These are phyloP conservation scores for Prolemur simus DNA, from an alignment of 2,113 vertebrate genomes.

Conservation along the genomic window DNA sequence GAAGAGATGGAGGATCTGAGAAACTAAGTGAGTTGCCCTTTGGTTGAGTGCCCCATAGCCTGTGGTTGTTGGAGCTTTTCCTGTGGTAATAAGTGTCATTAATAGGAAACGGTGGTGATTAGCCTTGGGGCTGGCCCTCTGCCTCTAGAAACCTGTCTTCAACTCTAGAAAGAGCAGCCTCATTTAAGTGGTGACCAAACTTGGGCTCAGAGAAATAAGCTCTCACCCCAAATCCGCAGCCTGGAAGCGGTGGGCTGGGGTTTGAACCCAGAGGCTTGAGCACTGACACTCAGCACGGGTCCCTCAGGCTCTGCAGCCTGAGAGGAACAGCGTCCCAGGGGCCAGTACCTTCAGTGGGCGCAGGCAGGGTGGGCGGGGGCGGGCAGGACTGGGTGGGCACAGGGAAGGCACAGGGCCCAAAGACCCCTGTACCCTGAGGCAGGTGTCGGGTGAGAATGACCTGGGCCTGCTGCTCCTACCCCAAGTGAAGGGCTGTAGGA, in stretches of 20 bases:
- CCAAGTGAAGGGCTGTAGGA: rapidly evolving
- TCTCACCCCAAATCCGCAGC: not conserved
- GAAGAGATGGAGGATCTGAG: not conserved
- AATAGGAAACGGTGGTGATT: rapidly evolving
- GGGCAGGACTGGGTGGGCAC: not conserved
- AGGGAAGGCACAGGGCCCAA: rapidly evolving
- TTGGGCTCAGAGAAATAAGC: not conserved
- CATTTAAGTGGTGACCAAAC: rapidly evolving
- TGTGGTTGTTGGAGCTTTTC: not conserved
- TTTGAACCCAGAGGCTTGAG: rapidly evolving
- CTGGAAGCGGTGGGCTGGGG: rapidly evolving
- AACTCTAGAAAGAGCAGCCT: rapidly evolving
- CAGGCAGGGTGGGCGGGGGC: rapidly evolving
- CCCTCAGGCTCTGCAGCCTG: rapidly evolving
- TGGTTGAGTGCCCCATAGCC: rapidly evolving
- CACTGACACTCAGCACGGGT: rapidly evolving
- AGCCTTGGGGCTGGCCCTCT: rapidly evolving
- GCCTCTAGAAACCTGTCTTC: not conserved
- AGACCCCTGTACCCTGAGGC: rapidly evolving
- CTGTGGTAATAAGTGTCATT: rapidly evolving
- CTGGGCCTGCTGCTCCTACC: rapidly evolving
- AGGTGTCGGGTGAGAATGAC: not conserved
- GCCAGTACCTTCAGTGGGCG: rapidly evolving
- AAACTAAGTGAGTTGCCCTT: not conserved
- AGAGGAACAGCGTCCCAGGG: rapidly evolving